Evolutionary conservation across 2,888 invertebrate genomes (phyloP), one percentile per base, ranked within the genome.

Genomic region (Deroplatys truncata): DNA sequence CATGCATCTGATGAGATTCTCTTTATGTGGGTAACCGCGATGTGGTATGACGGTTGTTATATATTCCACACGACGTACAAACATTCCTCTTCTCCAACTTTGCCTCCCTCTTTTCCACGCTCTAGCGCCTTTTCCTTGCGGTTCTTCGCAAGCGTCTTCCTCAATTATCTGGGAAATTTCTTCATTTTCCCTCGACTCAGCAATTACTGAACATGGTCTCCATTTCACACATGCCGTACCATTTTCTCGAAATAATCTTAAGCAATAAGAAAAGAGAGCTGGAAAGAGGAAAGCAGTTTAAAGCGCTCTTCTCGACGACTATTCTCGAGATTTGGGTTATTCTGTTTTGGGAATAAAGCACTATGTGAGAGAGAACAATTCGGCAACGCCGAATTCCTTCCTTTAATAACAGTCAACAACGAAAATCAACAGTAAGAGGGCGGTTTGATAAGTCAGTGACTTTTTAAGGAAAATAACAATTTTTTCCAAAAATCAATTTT

Each of bases 81-180:
- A 72, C 56, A 72, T 72, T 72, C 56, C 56, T 72, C 16, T 72
- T 72, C 56, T 72, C 56, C 56, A 72, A 72, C 56, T 72, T 72
- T 72, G 56, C 56, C 56, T 72, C 56, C 56, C 56, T 72, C 56
- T 72, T 72, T 72, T 72, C 56, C 56, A 72, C 56, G 56, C 56
- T 72, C 56, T 72, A 72, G 56, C 56, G 56, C 56, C 56, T 72
- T 72, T 72, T 72, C 56, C 56, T 72, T 72, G 56, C 56, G 56
- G 56, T 72, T 72, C 56, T 72, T 72, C 25, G 56, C 56, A 72
- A 20, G 56, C 56, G 56, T 72, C 56, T 72, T 86, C 87, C 87
- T 87, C 87, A 87, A 87, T 87, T 87, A 87, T 87, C 87, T 87
- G 82, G 35, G 87, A 87, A 87, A 87, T 87, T 87, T 87, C 87